phyloP scores from a whole-genome alignment of 2,113 vertebrate genomes.

The Corydoras sp. region DNA sequence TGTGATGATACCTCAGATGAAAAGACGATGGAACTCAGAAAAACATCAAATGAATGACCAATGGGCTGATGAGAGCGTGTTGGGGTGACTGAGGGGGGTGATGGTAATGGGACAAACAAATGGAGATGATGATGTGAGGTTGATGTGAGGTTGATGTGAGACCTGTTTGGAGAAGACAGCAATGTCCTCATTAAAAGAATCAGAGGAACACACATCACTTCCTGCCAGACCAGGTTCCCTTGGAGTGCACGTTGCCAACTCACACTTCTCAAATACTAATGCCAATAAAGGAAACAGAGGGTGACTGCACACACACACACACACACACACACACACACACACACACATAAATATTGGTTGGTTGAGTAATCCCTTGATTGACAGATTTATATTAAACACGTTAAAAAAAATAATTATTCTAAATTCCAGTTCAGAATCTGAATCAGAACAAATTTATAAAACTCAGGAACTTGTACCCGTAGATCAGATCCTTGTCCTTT shows the following conservation, averaged over 20 bases:
- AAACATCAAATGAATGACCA: too few relatives aligned
- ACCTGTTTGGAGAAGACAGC: constrained; percentile 95
- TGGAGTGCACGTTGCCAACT: constrained; percentile 94
- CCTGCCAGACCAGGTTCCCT: constrained; percentile 88
- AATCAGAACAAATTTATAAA: too few relatives aligned
- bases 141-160: not conserved
- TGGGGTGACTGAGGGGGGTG: not conserved
- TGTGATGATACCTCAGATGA: too few relatives aligned
- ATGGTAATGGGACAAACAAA: not conserved
- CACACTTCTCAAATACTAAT: constrained; percentile 96
- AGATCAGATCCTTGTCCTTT: constrained; percentile 95
- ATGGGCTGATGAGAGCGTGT: not conserved
- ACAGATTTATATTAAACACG: not conserved
- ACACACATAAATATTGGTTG: not conserved
- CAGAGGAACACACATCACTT: constrained; percentile 92
- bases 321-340: not conserved
- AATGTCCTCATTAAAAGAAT: constrained; percentile 96
- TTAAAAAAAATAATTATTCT: not conserved
- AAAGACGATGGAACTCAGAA: too few relatives aligned
- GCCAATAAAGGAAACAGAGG: constrained; percentile 93
- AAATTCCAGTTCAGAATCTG: too few relatives aligned
- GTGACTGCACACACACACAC: constrained; percentile 72
- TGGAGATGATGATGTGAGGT: not conserved
- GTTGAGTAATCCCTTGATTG: not conserved
- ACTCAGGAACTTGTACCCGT: constrained; percentile 70